Evolutionary conservation across 2,113 vertebrate species (phyloP).

Genomic region (Oreotrochilus melanogaster): DNA sequence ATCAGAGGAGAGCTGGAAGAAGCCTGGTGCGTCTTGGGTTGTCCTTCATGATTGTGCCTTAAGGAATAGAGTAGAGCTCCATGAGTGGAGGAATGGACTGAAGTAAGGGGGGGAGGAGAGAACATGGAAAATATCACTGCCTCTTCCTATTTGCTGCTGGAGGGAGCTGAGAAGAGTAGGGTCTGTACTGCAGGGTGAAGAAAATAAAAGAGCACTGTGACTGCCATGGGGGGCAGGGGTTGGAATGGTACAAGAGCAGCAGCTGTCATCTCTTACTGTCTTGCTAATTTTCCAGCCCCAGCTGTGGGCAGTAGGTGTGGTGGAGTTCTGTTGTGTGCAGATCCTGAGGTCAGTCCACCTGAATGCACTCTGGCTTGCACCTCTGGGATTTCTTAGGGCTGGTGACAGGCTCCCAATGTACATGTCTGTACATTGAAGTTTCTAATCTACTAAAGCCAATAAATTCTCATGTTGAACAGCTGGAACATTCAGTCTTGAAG

Average conservation of each 20-base stretch:
- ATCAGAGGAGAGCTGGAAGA: neutral
- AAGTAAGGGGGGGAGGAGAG: neutral
- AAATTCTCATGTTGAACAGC: neutral
- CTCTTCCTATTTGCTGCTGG: neutral
- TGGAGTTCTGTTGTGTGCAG: neutral
- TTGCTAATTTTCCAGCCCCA: neutral
- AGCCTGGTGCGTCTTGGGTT: neutral
- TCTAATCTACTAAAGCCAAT: neutral
- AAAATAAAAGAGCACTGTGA: neutral
- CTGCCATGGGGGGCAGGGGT: neutral
- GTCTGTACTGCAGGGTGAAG: neutral
- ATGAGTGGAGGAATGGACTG: neutral
- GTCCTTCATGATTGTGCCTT: neutral
- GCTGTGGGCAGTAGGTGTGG: neutral
- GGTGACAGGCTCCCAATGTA: neutral
- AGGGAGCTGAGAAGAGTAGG: neutral
- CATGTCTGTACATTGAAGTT: rapidly evolving
- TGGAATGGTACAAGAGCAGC: neutral
- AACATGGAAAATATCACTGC: rapidly evolving
- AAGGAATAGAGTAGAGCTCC: rapidly evolving
- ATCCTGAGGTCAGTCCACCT: rapidly evolving
- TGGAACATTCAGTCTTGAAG: neutral
- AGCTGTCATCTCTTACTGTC: neutral
- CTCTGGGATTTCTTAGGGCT: neutral
- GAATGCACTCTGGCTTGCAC: neutral